A percentile compares a stretch with the other conserved stretches of the same genome.
phyloP scores from a whole-genome alignment of 1,140 invertebrate species.

The Parapsyche elsis region DNA sequence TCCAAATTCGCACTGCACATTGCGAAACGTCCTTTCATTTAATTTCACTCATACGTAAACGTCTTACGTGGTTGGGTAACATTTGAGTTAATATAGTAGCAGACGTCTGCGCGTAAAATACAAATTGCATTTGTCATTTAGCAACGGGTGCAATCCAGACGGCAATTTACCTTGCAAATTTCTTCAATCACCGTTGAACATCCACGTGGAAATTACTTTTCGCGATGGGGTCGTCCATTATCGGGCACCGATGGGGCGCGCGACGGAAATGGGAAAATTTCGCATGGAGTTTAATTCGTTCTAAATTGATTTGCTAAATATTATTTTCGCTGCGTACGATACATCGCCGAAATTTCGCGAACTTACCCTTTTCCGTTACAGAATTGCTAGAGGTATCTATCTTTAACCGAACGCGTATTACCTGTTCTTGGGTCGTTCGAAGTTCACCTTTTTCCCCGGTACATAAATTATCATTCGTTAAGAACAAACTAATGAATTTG shows the following conservation, averaged over 20 bases:
- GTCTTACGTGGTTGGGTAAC: no score
- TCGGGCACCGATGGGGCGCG: background rate
- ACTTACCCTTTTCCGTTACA: background rate
- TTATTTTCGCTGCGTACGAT: conserved; percentile 23
- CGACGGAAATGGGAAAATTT: conserved; percentile 41
- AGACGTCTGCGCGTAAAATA: no score
- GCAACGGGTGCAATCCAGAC: background rate
- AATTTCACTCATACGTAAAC: no score
- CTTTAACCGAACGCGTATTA: background rate
- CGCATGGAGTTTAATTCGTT: background rate
- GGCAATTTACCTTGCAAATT: conserved; percentile 8
- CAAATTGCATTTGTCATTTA: background rate
- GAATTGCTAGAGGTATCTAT: background rate
- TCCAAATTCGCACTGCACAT: no score
- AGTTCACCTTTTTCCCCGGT: background rate
- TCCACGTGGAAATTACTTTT: conserved; percentile 38
- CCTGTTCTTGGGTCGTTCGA: background rate
- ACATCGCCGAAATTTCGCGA: background rate
- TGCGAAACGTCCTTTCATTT: no score
- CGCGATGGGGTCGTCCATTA: conserved; percentile 19
- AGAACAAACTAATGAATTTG: conserved; percentile 19
- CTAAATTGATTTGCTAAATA: conserved; percentile 41
- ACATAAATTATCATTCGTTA: conserved; percentile 27
- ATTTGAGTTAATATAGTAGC: no score
- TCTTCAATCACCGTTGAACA: conserved; percentile 16